A percentile compares a stretch with the other conserved stretches of the same genome.
phyloP scores from a whole-genome alignment of 2,888 invertebrate genomes.

The Camptogramma bilineatum region DNA sequence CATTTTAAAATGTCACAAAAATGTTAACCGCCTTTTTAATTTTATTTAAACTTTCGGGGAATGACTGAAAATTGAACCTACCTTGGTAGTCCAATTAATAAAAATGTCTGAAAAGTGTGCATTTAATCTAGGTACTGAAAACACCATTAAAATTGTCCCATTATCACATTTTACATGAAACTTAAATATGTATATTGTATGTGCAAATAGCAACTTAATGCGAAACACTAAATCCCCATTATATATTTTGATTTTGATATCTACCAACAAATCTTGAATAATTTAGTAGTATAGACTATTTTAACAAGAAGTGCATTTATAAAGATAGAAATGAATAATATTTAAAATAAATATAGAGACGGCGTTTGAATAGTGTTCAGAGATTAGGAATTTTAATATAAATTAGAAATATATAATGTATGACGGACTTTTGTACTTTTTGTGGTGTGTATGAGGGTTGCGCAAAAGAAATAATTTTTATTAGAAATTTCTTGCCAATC shows the following conservation, averaged over 20 bases:
- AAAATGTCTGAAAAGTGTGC: constrained; percentile 11
- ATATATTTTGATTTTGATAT: constrained; percentile 1
- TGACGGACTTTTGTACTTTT: constrained; percentile 80
- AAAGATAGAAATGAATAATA: constrained; percentile 74
- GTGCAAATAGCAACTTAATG: not conserved
- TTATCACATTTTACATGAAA: not conserved
- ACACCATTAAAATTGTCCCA: not conserved
- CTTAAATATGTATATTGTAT: too few relatives aligned
- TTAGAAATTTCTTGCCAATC: constrained; percentile 46
- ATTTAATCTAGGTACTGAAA: constrained; percentile 19
- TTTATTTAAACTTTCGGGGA: constrained; percentile 9
- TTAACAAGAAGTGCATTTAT: constrained; percentile 84
- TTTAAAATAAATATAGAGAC: constrained; percentile 66
- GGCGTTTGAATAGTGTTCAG: constrained; percentile 77
- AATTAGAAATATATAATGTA: constrained; percentile 62
- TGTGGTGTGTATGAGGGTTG: constrained; percentile 77
- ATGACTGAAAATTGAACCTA: constrained; percentile 12
- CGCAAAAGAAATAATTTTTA: constrained; percentile 50
- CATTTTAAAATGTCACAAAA: not conserved
- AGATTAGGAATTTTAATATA: constrained; percentile 62
- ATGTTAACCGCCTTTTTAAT: constrained; percentile 22
- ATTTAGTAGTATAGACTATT: constrained; percentile 66
- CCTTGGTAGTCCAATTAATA: not conserved
- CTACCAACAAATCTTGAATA: constrained; percentile 47
- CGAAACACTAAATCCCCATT: constrained; percentile 6